phyloP scores from a whole-genome alignment of 2,797 vertebrate species.

The Pseudotriccus pelzelni region DNA sequence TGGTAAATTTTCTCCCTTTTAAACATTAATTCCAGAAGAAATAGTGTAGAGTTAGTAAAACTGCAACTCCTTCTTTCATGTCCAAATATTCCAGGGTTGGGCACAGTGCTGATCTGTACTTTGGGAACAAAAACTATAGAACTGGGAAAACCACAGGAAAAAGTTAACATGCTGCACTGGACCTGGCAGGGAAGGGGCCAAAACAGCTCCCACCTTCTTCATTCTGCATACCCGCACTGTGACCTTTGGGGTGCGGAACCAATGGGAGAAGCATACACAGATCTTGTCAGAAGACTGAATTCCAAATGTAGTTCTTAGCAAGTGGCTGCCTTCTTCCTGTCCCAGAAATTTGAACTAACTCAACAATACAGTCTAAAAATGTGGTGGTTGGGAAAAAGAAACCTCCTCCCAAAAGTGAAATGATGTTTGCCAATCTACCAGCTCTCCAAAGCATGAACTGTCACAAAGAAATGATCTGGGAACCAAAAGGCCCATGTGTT shows the following conservation, averaged over 20 bases:
- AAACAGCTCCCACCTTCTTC: background rate
- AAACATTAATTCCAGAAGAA: background rate
- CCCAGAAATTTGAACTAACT: background rate
- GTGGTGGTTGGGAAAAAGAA: background rate
- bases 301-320: background rate
- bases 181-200: background rate
- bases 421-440: background rate
- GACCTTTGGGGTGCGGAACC: background rate
- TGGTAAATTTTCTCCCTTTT: background rate
- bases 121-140: background rate
- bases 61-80: background rate
- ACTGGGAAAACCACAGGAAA: background rate
- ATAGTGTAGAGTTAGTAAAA: background rate
- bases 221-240: background rate
- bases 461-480: background rate
- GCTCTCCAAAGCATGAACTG: background rate
- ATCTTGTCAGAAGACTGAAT: background rate
- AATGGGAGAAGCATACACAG: background rate
- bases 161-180: background rate
- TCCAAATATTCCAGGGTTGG: background rate
- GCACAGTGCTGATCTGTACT: background rate
- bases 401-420: background rate
- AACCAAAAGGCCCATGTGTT: background rate
- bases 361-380: background rate
- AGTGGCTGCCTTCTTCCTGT: background rate